Evolutionary conservation across 2,888 invertebrate species (phyloP).

Genomic region (Ryuthela nishihirai): DNA sequence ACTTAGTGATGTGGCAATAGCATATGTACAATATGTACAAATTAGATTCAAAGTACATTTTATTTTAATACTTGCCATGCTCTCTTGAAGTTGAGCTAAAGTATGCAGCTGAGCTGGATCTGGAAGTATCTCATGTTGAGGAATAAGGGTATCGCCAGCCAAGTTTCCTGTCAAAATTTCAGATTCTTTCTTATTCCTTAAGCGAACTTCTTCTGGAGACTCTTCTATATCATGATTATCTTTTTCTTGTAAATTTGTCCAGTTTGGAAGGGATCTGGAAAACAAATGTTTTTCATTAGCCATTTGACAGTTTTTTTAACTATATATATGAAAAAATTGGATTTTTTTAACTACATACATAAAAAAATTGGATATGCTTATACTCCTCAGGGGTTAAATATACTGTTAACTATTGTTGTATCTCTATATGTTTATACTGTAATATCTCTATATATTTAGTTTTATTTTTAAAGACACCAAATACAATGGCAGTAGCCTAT

Average conservation of each 20-base stretch:
- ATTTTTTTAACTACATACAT: neutral
- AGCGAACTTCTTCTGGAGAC: slow-evolving; percentile 72
- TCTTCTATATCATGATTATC: slow-evolving; percentile 56
- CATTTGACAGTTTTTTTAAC: neutral
- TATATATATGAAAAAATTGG: neutral
- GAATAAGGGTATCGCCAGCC: slow-evolving; percentile 74
- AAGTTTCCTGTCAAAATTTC: slow-evolving; percentile 88
- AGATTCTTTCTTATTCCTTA: slow-evolving; percentile 79
- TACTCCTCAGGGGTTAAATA: too few relatives aligned
- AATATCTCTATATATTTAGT: too few relatives aligned
- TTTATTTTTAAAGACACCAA: too few relatives aligned
- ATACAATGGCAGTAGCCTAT: too few relatives aligned
- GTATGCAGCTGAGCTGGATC: slow-evolving; percentile 77
- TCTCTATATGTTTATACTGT: too few relatives aligned
- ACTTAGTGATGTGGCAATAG: too few relatives aligned
- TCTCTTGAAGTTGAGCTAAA: slow-evolving; percentile 85
- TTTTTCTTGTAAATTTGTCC: slow-evolving; percentile 51
- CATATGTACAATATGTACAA: too few relatives aligned
- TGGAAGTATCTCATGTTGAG: slow-evolving; percentile 76
- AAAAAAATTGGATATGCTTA: neutral
- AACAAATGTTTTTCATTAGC: neutral
- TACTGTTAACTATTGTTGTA: too few relatives aligned
- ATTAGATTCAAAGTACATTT: neutral
- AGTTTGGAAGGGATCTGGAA: slow-evolving; percentile 69
- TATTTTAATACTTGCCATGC: slow-evolving; percentile 61